Evolutionary conservation across 2,888 invertebrate species (phyloP).

Genomic region (Matsumyia berberina): DNA sequence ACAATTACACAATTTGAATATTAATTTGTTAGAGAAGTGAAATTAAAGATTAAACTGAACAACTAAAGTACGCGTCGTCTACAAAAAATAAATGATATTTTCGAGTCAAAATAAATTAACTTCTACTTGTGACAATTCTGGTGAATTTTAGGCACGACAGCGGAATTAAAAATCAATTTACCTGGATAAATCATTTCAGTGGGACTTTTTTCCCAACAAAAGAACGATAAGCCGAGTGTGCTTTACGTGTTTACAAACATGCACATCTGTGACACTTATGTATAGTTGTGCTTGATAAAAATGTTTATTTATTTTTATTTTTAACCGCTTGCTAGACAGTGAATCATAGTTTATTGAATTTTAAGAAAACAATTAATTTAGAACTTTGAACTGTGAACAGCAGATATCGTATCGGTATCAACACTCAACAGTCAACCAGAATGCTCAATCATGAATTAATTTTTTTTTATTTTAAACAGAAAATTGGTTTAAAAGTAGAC

Average conservation of each 20-base stretch:
- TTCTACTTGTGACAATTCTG: background rate
- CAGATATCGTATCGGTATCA: background rate
- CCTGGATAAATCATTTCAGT: too few relatives aligned
- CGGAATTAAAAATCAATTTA: constrained; percentile 10
- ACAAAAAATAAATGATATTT: background rate
- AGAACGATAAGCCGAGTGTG: background rate
- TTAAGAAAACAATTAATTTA: background rate
- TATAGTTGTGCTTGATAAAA: background rate
- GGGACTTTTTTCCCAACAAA: constrained; percentile 10
- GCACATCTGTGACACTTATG: too few relatives aligned
- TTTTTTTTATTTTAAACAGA: background rate
- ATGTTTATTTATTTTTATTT: background rate
- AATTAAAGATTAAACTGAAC: background rate
- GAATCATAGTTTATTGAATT: background rate
- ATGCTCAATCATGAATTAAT: background rate
- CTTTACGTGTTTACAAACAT: constrained; percentile 3
- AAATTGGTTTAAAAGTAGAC: background rate
- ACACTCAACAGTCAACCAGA: background rate
- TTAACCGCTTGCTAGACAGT: background rate
- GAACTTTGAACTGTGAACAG: background rate
- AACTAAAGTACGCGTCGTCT: background rate
- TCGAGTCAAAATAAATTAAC: constrained; percentile 6
- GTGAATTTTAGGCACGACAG: background rate
- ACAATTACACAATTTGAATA: too few relatives aligned
- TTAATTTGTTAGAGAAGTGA: background rate